These are phyloP conservation scores for Gymnobelideus leadbeateri DNA, from an alignment of 2,113 vertebrate species.

Conservation along the genomic window DNA sequence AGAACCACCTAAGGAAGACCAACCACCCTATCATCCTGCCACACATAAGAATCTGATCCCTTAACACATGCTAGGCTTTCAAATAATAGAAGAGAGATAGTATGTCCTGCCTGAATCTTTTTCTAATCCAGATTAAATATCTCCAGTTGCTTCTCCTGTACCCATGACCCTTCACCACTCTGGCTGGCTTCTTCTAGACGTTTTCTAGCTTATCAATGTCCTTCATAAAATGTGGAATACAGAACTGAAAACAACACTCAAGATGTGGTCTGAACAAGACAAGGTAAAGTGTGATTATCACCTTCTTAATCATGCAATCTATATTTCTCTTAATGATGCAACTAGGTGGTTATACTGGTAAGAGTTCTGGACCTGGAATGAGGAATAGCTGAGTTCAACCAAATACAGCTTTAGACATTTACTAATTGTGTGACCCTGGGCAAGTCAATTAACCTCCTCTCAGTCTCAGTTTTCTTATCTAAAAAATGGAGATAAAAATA, in stretches of 20 bases:
- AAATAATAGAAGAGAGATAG: background rate
- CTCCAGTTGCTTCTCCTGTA: background rate
- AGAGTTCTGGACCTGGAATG: background rate
- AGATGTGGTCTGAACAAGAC: background rate
- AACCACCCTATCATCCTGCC: background rate
- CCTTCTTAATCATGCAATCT: background rate
- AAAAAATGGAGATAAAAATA: background rate
- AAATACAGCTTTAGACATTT: background rate
- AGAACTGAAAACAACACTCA: background rate
- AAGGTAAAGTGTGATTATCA: background rate
- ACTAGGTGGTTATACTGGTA: background rate
- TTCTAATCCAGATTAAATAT: background rate
- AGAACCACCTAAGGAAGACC: fast-evolving
- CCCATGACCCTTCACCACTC: background rate
- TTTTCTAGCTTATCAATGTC: background rate
- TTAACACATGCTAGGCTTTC: background rate
- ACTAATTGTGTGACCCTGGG: background rate
- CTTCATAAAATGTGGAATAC: background rate
- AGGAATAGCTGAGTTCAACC: background rate
- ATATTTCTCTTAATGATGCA: background rate
- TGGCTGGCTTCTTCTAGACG: background rate
- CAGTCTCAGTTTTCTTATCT: background rate
- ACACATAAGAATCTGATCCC: background rate
- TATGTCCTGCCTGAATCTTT: background rate
- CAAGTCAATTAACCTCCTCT: background rate